These are phyloP conservation scores for Hoplias malabaricus DNA, from an alignment of 2,113 vertebrate species.

Conservation along the genomic window DNA sequence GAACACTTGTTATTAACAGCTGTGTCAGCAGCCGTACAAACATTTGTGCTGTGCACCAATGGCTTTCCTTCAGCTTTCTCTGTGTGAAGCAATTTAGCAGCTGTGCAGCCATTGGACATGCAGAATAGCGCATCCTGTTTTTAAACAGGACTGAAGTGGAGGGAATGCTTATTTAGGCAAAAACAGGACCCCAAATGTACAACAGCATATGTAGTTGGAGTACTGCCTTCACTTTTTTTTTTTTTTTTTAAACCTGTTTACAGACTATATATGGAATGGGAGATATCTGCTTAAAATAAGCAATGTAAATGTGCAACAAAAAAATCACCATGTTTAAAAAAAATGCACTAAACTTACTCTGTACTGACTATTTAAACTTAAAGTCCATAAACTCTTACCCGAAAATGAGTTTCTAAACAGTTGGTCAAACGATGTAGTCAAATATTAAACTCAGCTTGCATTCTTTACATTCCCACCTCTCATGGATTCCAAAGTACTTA, in stretches of 20 bases:
- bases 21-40: slow-evolving; percentile 50
- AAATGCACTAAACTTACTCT: neutral
- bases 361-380: neutral
- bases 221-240: no score
- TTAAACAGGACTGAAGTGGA: slow-evolving; percentile 21
- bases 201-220: neutral
- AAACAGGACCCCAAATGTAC: neutral
- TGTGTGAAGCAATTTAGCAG: slow-evolving; percentile 47
- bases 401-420: neutral
- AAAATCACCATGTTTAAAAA: neutral
- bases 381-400: neutral
- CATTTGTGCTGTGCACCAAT: slow-evolving; percentile 31
- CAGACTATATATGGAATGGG: neutral
- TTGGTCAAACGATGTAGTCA: slow-evolving; percentile 11
- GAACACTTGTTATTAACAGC: slow-evolving; percentile 48
- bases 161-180: neutral
- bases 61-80: slow-evolving; percentile 33
- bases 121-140: slow-evolving; percentile 41
- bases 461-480: slow-evolving; percentile 34
- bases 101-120: slow-evolving; percentile 41
- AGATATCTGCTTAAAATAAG: no score
- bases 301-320: neutral
- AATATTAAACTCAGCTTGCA: slow-evolving; percentile 45
- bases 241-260: neutral
- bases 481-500: slow-evolving; percentile 30